Percentiles rank a stretch among this genome's conserved stretches.
These are phyloP conservation scores for Capromys pilorides DNA, from an alignment of 2,797 vertebrate genomes.

Conservation along the genomic window DNA sequence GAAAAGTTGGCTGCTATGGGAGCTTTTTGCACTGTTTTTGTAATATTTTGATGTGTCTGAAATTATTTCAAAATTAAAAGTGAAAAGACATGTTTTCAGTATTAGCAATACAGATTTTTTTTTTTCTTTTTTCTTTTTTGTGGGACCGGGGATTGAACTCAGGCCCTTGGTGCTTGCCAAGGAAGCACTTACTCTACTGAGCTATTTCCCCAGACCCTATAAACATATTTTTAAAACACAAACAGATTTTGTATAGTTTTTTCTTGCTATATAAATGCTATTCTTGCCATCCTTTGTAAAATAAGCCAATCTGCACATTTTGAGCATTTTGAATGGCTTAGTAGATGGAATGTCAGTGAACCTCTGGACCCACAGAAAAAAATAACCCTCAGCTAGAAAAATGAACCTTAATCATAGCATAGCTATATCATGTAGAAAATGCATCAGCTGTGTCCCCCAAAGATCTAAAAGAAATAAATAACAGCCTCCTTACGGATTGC, in stretches of 20 bases:
- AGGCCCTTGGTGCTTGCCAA: no score
- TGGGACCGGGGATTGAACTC: no score
- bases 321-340: slow-evolving; percentile 30
- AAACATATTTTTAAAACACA: neutral
- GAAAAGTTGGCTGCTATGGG: neutral
- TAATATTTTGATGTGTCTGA: slow-evolving; percentile 3
- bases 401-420: slow-evolving; percentile 16
- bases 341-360: neutral
- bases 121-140: no score
- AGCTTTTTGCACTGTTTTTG: slow-evolving; percentile 12
- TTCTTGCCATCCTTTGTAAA: slow-evolving; percentile 40
- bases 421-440: neutral
- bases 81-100: slow-evolving; percentile 16
- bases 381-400: neutral
- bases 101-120: neutral
- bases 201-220: neutral
- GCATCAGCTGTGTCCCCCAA: slow-evolving; percentile 6
- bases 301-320: neutral
- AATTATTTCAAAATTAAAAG: slow-evolving; percentile 54
- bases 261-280: neutral
- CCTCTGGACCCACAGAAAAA: slow-evolving; percentile 26
- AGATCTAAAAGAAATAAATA: slow-evolving; percentile 30
- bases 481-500: neutral
- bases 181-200: no score
- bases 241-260: slow-evolving; percentile 24